phyloP scores from a whole-genome alignment of 2,888 invertebrate species.

The Drosophila mayaguana region DNA sequence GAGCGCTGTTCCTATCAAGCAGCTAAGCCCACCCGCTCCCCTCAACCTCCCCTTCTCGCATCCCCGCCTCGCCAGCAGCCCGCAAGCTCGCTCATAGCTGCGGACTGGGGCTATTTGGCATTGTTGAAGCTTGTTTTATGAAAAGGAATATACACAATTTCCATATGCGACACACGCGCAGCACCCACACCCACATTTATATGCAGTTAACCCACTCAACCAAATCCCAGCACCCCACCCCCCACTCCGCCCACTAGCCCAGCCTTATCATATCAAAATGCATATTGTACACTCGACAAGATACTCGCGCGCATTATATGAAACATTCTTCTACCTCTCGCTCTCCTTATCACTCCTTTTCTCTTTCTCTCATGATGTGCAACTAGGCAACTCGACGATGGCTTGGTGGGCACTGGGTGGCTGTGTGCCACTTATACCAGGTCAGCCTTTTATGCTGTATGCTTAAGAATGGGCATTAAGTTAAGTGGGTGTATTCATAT shows the following conservation, averaged over 20 bases:
- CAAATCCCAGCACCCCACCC: conserved; percentile 1
- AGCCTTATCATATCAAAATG: conserved; percentile 65
- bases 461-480: conserved; percentile 9
- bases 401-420: neutral
- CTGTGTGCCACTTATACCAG: neutral
- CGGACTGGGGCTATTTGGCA: conserved; percentile 59
- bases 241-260: neutral
- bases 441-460: conserved; percentile 12
- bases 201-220: conserved; percentile 46
- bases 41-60: neutral
- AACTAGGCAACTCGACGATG: conserved; percentile 45
- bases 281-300: conserved; percentile 76
- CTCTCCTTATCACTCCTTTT: neutral
- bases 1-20: conserved; percentile 39
- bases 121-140: conserved; percentile 62
- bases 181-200: conserved; percentile 40
- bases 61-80: no score
- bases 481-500: conserved; percentile 10
- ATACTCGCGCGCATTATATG: conserved; percentile 66
- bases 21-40: neutral
- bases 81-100: conserved; percentile 1
- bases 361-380: conserved; percentile 50
- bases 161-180: conserved; percentile 63
- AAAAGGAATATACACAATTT: conserved; percentile 70
- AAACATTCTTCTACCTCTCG: conserved; percentile 46